phyloP scores from a whole-genome alignment of 2,797 vertebrate species.

The Pyrrhura leucotis region DNA sequence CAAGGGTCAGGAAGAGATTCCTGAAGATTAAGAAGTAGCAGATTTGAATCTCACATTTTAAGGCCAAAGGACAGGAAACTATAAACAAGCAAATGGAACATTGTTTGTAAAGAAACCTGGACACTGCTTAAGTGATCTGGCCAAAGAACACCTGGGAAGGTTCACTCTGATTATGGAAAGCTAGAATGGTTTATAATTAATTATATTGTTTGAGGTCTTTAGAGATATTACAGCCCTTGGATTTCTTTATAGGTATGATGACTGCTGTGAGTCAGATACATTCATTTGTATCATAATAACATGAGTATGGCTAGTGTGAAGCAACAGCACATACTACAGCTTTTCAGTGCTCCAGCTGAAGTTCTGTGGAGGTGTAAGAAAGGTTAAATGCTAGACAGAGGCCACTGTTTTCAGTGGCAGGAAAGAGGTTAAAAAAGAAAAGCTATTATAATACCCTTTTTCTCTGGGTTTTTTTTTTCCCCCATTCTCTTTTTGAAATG shows the following conservation, averaged over 20 bases:
- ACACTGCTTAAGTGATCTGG: constrained; percentile 23
- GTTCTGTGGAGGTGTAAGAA: not conserved
- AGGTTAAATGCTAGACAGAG: not conserved
- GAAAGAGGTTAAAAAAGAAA: not conserved
- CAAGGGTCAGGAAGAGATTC: not conserved
- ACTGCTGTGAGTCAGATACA: not conserved
- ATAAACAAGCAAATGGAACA: constrained; percentile 38
- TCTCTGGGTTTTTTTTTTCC: not conserved
- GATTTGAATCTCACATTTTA: not conserved
- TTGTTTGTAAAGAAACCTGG: constrained; percentile 36
- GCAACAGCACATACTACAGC: not conserved
- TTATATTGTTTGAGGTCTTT: not conserved
- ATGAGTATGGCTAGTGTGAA: not conserved
- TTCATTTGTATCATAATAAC: not conserved
- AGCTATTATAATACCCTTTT: not conserved
- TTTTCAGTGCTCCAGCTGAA: not conserved
- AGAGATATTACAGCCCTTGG: not conserved
- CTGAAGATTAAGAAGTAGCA: constrained; percentile 2
- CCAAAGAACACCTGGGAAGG: constrained; percentile 38
- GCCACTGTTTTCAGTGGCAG: not conserved
- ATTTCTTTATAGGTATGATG: not conserved
- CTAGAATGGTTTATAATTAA: not conserved
- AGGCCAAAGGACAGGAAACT: constrained; percentile 40
- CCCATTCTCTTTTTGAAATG: not conserved
- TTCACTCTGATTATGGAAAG: not conserved